Percentiles rank a stretch among this genome's conserved stretches.
These are phyloP conservation scores for Hydrotaea cyrtoneurina DNA, from an alignment of 2,888 invertebrate species.

Conservation along the genomic window DNA sequence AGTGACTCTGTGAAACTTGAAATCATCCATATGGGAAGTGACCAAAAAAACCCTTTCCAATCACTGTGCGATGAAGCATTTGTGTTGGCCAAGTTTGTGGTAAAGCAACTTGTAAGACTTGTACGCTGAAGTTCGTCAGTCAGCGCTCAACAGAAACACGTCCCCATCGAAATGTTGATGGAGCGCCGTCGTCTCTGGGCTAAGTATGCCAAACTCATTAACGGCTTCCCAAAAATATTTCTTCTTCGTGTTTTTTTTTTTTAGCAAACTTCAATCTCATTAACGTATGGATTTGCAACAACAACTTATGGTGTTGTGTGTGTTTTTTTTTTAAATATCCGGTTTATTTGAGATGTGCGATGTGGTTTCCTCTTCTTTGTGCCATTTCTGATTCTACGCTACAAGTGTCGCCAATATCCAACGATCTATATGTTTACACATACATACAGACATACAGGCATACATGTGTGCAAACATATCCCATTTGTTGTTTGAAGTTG, in stretches of 20 bases:
- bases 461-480: no score
- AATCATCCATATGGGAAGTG: no score
- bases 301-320: background rate
- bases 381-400: background rate
- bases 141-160: background rate
- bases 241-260: background rate
- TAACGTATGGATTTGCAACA: no score
- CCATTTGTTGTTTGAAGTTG: background rate
- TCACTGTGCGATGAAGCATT: background rate
- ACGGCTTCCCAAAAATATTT: slow-evolving; percentile 46
- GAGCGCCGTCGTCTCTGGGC: background rate
- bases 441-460: no score
- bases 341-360: no score
- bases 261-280: background rate
- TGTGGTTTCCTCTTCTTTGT: background rate
- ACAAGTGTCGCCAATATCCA: background rate
- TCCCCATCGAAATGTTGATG: background rate
- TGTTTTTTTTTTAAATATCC: slow-evolving; percentile 7
- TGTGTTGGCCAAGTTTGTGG: background rate
- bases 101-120: background rate
- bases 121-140: background rate
- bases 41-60: no score
- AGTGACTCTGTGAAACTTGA: no score
- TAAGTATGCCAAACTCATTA: slow-evolving; percentile 68
- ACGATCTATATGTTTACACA: no score